Base-by-base conservation (phyloP, 2,797 vertebrate species). In the Thunnus albacares region DNA sequence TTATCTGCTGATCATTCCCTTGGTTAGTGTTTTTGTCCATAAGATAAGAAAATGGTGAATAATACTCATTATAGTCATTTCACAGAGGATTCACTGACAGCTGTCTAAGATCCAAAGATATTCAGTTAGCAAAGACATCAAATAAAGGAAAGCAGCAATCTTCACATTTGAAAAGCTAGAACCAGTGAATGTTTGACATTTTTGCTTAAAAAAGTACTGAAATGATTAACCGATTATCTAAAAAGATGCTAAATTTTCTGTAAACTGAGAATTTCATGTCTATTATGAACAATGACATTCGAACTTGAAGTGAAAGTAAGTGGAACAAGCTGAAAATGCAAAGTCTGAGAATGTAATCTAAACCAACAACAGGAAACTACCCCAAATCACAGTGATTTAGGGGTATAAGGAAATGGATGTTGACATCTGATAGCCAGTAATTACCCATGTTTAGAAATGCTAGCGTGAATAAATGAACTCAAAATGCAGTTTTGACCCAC, bases 321-420 rank as follows among this genome's bases (percentile, higher is more conserved):
- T 30, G 33, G 58, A 41, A 62, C 11, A 35, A 71, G 65, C 47
- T 69, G 55, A 63, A 79, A 83, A 75, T 66, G 67, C 70, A 71
- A 3, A 74, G 78, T 69, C 63, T 81, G 75, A 58, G 81, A 82
- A 85, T 5, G 64, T 73, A 81, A 88, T 72, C 74, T 55, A 81
- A 82, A 53, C 56, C 85, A 85, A 85, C 69, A 61, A 77, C 83
- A 86, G 83, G 79, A 92, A 92, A 85, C 38, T 0, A 75, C 65
- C 61, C 80, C 70, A 80, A 86, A 90, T 91, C 70, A 77, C 79
- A 65, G 60, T 18, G 28, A 84, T 84, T 89, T 28, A 88, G 51
- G 58, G n/a, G 18, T 69, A 24, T 53, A 55, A 75, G 78, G 86
- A 91, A 92, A 88, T 84, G 76, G 61, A 83, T 89, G 87, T 85